Evolutionary conservation across 2,113 vertebrate species (phyloP), one percentile per base, ranked within the genome.

Genomic region (Gadus chalcogrammus): DNA sequence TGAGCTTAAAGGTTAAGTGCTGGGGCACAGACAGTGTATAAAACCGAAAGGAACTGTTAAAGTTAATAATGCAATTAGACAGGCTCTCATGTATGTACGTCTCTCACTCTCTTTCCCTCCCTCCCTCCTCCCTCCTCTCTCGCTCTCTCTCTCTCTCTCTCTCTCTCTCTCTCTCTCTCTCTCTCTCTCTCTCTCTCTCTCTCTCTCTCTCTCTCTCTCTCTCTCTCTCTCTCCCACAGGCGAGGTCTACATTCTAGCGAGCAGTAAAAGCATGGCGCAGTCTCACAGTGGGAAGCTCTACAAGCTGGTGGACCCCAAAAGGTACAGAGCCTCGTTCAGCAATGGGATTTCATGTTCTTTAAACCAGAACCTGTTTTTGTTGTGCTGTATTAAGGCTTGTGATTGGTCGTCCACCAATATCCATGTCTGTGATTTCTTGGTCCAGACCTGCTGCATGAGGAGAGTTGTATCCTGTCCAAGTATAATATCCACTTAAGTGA

Each of bases 231-330:
- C 20, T 61, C 22, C 56, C 4, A 35, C 90, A 99, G 97, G 97
- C 87, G 97, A 99, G 88, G 90, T 98, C 79, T 99, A 98, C 85
- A 93, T 99, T 78, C 89, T 98, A 83, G 94, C 95, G 58, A 98
- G 93, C 85, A 97, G 94, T 91, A 99, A 99, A 94, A 98, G 92
- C 82, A 92, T 96, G 94, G 92, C 91, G 24, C 96, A 98, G 86
- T 92, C 94, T 70, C 93, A 97, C 88, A 98, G 93, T 0, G 97
- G 96, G 83, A 99, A 95, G 85, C 94, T 99, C 83, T 99, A 96
- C 92, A 98, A 96, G 84, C 93, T 99, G 56, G 52, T 98, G 75
- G 97, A 99, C 82, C 97, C 97, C 1, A 99, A 98, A 93, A 96
- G 97, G 97, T 99, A 90, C 85, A 60, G 62, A 67, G 15, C 67